A percentile compares a stretch with the other conserved stretches of the same genome.
phyloP scores from a whole-genome alignment of 2,888 invertebrate genomes.

The Syrphus vitripennis region DNA sequence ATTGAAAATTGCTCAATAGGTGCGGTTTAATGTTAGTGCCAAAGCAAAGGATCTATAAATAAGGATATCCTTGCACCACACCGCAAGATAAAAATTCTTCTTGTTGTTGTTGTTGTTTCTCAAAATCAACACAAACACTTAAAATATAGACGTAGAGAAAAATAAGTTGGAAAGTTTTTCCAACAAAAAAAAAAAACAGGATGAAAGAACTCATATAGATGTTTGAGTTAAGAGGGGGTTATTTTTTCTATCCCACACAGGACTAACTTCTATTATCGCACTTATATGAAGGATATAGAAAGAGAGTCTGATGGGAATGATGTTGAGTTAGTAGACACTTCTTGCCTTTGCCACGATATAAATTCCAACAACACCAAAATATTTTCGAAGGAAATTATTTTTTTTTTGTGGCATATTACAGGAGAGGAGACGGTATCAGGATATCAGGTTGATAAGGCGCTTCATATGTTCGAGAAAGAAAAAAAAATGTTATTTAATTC shows the following conservation, averaged over 20 bases:
- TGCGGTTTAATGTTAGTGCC: constrained; percentile 28
- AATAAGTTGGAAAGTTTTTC: constrained; percentile 37
- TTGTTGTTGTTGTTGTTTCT: constrained; percentile 22
- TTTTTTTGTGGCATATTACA: neutral
- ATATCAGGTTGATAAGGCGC: constrained; percentile 27
- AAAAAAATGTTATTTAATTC: constrained; percentile 14
- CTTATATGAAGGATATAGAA: neutral
- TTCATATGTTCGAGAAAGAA: neutral
- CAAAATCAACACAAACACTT: neutral
- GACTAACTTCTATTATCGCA: constrained; percentile 34
- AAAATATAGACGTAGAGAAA: neutral
- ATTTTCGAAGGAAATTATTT: constrained; percentile 38
- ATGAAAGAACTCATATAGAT: neutral
- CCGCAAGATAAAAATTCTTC: constrained; percentile 36
- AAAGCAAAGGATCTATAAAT: constrained; percentile 38
- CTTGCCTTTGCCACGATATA: neutral
- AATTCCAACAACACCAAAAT: neutral
- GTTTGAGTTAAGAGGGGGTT: neutral
- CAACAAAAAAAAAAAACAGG: constrained; percentile 34
- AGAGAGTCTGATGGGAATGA: neutral
- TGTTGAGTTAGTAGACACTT: neutral
- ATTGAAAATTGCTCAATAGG: constrained; percentile 41
- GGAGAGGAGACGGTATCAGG: neutral
- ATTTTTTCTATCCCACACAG: neutral
- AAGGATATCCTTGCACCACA: constrained; percentile 49